These are phyloP conservation scores for Colletes latitarsis DNA, from an alignment of 1,140 invertebrate genomes.

Conservation along the genomic window DNA sequence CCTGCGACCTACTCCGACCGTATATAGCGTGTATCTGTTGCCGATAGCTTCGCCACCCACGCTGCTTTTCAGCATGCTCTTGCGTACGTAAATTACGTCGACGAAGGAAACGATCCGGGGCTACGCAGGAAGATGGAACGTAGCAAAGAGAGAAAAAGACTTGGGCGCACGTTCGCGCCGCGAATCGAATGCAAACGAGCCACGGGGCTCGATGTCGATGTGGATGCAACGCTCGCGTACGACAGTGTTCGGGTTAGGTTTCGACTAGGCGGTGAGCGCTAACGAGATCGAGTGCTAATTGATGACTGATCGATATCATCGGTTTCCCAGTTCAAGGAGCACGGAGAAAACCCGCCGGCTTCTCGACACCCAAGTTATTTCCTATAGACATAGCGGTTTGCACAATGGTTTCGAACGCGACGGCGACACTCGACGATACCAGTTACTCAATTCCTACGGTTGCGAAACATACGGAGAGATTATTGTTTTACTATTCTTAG, in stretches of 20 bases:
- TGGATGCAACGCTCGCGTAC: not conserved
- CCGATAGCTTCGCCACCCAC: conserved; percentile 42
- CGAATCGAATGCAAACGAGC: conserved; percentile 31
- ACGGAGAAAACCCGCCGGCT: not conserved
- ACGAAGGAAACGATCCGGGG: conserved; percentile 10
- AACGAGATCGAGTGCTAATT: conserved; percentile 20
- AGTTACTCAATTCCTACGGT: conserved; percentile 42
- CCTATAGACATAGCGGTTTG: not conserved
- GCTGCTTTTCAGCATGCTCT: conserved; percentile 9
- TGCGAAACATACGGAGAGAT: conserved; percentile 35
- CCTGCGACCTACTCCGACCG: conserved; percentile 45
- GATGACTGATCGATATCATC: conserved; percentile 1
- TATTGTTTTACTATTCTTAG: conserved; percentile 53
- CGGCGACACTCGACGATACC: not conserved
- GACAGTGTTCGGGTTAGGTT: not conserved
- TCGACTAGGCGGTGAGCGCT: not conserved
- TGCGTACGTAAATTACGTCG: conserved; percentile 35
- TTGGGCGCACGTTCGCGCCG: not conserved
- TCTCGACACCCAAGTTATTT: conserved; percentile 1
- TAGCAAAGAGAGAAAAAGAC: not conserved
- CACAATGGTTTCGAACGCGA: not conserved
- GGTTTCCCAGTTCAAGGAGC: not conserved
- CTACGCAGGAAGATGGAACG: conserved; percentile 1
- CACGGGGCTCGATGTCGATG: not conserved
- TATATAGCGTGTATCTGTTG: conserved; percentile 43